Percentiles rank a stretch among this genome's conserved stretches.
These are phyloP conservation scores for Todiramphus chloris DNA, from an alignment of 2,113 vertebrate species.

Conservation along the genomic window DNA sequence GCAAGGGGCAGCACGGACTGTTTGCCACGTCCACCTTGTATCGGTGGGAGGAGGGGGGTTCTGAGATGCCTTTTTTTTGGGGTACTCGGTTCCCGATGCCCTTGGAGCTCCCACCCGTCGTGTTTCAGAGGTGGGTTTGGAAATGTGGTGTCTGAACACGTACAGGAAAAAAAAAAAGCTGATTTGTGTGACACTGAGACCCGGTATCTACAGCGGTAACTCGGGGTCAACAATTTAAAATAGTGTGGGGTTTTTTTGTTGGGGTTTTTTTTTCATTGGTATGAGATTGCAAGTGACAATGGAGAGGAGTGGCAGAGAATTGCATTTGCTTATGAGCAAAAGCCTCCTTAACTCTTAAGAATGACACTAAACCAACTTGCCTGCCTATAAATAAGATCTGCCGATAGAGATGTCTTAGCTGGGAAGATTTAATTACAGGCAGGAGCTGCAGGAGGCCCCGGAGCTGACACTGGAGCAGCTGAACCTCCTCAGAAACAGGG, in stretches of 20 bases:
- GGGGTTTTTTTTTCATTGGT: not conserved
- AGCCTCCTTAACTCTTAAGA: not conserved
- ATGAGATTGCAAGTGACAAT: not conserved
- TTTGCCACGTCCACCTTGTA: fast-evolving
- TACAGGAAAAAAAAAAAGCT: not conserved
- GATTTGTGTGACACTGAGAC: not conserved
- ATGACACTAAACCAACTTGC: not conserved
- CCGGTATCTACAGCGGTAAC: not conserved
- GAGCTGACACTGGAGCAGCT: not conserved
- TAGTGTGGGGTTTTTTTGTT: not conserved
- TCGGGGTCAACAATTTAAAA: constrained; percentile 1
- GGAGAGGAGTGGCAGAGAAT: not conserved
- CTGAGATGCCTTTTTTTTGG: not conserved
- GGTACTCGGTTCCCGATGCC: fast-evolving
- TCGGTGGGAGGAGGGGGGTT: not conserved
- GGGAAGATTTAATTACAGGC: constrained; percentile 1
- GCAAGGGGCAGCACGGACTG: fast-evolving
- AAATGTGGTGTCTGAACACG: fast-evolving
- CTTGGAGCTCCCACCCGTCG: not conserved
- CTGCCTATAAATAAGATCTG: constrained; percentile 18
- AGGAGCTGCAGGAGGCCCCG: not conserved
- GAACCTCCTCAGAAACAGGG: not conserved
- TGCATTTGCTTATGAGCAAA: constrained; percentile 1
- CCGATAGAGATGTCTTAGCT: not conserved
- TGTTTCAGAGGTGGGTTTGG: not conserved